phyloP scores from a whole-genome alignment of 2,888 invertebrate species.

The Cheilosia urbana region DNA sequence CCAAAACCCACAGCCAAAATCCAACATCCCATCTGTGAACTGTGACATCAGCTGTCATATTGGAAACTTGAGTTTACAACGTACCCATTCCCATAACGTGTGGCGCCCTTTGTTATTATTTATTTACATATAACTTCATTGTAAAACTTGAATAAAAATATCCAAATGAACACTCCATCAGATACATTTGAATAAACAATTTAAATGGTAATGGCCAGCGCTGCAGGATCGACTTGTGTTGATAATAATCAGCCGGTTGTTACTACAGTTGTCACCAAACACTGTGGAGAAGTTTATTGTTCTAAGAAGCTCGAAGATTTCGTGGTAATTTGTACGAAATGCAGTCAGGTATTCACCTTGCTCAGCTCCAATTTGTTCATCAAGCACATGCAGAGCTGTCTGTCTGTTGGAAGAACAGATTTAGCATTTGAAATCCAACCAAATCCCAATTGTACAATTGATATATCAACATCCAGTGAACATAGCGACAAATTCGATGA shows the following conservation, averaged over 20 bases:
- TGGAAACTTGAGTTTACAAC: no score
- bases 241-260: not conserved
- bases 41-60: no score
- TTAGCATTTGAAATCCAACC: not conserved
- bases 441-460: not conserved
- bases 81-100: no score
- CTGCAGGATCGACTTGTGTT: not conserved
- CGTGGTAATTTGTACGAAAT: conserved; percentile 21
- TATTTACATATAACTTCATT: no score
- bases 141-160: no score
- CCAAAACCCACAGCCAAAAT: no score
- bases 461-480: not conserved
- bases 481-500: no score
- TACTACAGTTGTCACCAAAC: not conserved
- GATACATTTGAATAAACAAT: no score
- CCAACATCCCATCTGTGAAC: no score
- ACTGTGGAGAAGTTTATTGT: conserved; percentile 33
- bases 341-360: conserved; percentile 20
- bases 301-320: conserved; percentile 16
- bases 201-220: conserved; percentile 1
- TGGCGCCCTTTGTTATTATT: no score
- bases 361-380: conserved; percentile 31
- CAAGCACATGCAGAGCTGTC: conserved; percentile 22
- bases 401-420: not conserved
- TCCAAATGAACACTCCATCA: no score